Evolutionary conservation across 2,888 invertebrate species (phyloP).

Genomic region (Synergus laeviventris): DNA sequence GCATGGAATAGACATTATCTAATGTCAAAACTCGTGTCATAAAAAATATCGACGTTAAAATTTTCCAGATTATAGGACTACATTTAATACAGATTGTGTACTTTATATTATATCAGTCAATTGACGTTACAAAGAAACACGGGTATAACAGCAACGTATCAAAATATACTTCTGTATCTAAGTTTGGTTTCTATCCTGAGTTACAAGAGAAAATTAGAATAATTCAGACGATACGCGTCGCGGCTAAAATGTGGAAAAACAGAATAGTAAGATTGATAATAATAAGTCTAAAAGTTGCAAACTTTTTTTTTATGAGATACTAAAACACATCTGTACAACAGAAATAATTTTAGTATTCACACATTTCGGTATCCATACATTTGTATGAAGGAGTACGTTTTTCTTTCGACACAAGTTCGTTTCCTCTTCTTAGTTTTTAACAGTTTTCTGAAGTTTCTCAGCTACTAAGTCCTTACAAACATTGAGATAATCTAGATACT

Average conservation of each 20-base stretch:
- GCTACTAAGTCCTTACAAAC: conserved; percentile 17
- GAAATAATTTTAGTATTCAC: not conserved
- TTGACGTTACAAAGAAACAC: conserved; percentile 45
- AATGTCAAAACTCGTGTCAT: not conserved
- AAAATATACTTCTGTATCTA: conserved; percentile 71
- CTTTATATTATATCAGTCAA: conserved; percentile 17
- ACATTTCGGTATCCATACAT: not conserved
- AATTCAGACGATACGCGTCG: conserved; percentile 3
- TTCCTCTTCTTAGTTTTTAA: conserved; percentile 7
- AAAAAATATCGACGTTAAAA: not conserved
- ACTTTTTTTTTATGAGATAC: conserved; percentile 57
- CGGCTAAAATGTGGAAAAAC: conserved; percentile 59
- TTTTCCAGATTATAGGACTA: conserved; percentile 7
- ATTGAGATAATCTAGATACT: conserved; percentile 12
- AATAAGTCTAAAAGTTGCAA: conserved; percentile 59
- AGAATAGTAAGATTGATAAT: conserved; percentile 61
- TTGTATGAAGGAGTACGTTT: not conserved
- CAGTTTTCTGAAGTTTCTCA: not conserved
- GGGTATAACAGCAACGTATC: conserved; percentile 69
- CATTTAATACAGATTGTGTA: conserved; percentile 9
- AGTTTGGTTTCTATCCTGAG: conserved; percentile 70
- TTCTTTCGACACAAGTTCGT: not conserved
- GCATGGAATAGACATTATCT: conserved; percentile 5
- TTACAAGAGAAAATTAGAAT: conserved; percentile 61
- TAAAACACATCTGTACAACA: conserved; percentile 23